A percentile compares a stretch with the other conserved stretches of the same genome.
These are phyloP conservation scores for Enteromius paludinosus DNA, from an alignment of 2,797 vertebrate species.

Conservation along the genomic window DNA sequence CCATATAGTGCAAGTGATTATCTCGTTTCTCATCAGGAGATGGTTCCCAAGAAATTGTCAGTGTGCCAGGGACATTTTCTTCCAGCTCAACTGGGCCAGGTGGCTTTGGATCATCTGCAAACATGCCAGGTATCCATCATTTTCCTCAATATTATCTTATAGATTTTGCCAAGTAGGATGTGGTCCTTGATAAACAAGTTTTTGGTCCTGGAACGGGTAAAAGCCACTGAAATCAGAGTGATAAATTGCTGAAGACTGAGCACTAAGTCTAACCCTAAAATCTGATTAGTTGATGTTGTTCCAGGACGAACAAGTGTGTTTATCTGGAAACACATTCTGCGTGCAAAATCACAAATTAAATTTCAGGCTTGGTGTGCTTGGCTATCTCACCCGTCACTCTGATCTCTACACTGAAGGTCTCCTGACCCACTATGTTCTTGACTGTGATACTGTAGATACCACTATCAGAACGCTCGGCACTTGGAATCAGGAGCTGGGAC, in stretches of 20 bases:
- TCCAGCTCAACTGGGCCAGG: slow-evolving; percentile 83
- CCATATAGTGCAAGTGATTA: slow-evolving; percentile 79
- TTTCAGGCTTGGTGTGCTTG: neutral
- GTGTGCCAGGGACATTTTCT: slow-evolving; percentile 83
- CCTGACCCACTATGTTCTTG: slow-evolving; percentile 77
- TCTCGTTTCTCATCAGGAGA: slow-evolving; percentile 86
- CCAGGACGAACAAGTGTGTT: neutral
- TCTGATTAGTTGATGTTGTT: neutral
- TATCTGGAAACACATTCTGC: neutral
- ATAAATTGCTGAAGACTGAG: neutral
- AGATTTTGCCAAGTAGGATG: slow-evolving; percentile 8
- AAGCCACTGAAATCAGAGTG: neutral
- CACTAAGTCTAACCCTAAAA: neutral
- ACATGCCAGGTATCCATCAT: slow-evolving; percentile 27
- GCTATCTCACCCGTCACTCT: slow-evolving; percentile 82
- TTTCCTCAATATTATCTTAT: neutral
- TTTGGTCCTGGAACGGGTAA: neutral
- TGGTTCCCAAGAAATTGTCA: slow-evolving; percentile 85
- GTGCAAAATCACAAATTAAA: neutral
- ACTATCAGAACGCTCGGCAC: slow-evolving; percentile 76
- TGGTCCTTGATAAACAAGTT: neutral
- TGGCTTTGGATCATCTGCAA: slow-evolving; percentile 82
- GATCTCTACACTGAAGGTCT: slow-evolving; percentile 80
- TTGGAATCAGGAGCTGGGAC: slow-evolving; percentile 82
- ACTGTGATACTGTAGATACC: slow-evolving; percentile 83